A percentile compares a stretch with the other conserved stretches of the same genome.
Conservation (phyloP, 2,113 vertebrate species). For the Mus pahari region DNA sequence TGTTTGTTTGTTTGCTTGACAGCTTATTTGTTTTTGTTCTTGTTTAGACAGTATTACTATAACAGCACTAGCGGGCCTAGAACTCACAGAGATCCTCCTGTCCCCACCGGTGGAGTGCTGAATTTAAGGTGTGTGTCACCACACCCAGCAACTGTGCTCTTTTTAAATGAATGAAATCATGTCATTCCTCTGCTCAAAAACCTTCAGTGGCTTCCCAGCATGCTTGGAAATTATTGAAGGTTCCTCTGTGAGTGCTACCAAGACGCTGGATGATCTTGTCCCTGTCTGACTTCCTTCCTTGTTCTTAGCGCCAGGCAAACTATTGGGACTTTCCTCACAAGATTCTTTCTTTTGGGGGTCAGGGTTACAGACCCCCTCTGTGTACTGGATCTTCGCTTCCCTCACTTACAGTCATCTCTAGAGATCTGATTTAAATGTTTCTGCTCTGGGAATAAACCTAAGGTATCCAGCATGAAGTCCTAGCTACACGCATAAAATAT, state of each 20-base stretch:
- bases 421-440: neutral
- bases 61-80: neutral
- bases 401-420: neutral
- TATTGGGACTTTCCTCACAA: neutral
- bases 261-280: neutral
- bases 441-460: slow-evolving; percentile 17
- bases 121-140: neutral
- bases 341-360: neutral
- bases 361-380: neutral
- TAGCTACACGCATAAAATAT: neutral
- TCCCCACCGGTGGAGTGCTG: no score
- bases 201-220: neutral
- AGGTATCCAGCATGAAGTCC: neutral
- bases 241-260: neutral
- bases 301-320: neutral
- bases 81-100: neutral
- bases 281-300: neutral
- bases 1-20: neutral
- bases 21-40: neutral
- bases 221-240: neutral
- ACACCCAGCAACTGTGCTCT: neutral
- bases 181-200: neutral
- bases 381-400: neutral
- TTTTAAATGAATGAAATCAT: neutral
- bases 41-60: neutral